Evolutionary conservation across 2,113 vertebrate species (phyloP).

Genomic region (Eupsittula cactorum): DNA sequence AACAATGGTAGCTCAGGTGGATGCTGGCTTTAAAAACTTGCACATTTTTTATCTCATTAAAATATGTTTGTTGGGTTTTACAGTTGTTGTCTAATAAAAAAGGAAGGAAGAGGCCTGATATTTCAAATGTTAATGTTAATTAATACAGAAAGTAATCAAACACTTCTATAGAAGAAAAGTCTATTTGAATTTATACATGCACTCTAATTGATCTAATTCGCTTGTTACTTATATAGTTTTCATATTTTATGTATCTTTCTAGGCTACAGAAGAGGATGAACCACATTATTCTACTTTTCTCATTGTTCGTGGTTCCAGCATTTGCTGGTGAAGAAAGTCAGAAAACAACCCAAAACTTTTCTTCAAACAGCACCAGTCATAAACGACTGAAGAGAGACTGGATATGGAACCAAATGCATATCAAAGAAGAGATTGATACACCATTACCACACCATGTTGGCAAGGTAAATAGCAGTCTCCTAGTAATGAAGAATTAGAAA

Average conservation of each 20-base stretch:
- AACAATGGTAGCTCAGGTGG: not conserved
- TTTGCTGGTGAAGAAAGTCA: not conserved
- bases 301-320: not conserved
- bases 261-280: conserved; percentile 56
- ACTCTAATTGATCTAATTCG: not conserved
- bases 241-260: not conserved
- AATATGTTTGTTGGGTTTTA: not conserved
- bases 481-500: not conserved
- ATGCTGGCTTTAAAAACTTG: not conserved
- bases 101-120: not conserved
- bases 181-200: not conserved
- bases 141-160: not conserved
- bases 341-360: not conserved
- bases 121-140: not conserved
- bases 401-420: conserved; percentile 89
- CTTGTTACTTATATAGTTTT: not conserved
- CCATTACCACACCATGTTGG: conserved; percentile 78
- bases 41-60: not conserved
- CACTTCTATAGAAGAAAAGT: not conserved
- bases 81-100: not conserved
- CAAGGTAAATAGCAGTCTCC: conserved; percentile 75
- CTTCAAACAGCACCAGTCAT: not conserved
- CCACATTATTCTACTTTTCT: conserved; percentile 16
- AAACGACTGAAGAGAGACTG: conserved; percentile 84
- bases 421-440: conserved; percentile 79